phyloP scores from a whole-genome alignment of 2,113 vertebrate genomes.

The Peucedramus taeniatus region DNA sequence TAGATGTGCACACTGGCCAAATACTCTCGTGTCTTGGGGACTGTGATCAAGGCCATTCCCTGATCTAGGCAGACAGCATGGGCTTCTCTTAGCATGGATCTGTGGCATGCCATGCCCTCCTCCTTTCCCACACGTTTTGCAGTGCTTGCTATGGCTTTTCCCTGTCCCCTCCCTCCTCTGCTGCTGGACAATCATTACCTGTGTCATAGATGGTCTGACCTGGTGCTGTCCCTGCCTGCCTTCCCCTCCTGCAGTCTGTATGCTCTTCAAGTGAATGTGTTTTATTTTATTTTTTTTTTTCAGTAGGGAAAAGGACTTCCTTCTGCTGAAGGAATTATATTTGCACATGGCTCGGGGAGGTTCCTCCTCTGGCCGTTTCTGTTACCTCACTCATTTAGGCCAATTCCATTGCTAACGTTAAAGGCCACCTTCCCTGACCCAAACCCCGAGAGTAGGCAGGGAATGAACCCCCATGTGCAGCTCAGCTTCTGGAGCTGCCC shows the following conservation, averaged over 20 bases:
- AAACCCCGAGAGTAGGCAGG: not conserved
- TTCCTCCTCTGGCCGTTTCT: conserved; percentile 62
- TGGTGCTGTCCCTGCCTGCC: conserved; percentile 33
- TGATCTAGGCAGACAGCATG: not conserved
- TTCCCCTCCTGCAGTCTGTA: conserved; percentile 43
- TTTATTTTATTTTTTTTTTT: not conserved
- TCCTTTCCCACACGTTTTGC: not conserved
- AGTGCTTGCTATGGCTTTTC: not conserved
- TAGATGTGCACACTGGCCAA: conserved; percentile 55
- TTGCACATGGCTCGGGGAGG: conserved; percentile 68
- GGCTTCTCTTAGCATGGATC: not conserved
- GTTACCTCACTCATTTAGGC: conserved; percentile 76
- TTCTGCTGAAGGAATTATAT: conserved; percentile 53
- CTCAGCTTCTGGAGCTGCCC: conserved; percentile 6
- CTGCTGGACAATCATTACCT: conserved; percentile 57
- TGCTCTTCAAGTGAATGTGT: conserved; percentile 45
- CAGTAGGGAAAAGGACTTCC: conserved; percentile 47
- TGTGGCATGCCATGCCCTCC: not conserved
- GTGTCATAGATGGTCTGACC: conserved; percentile 30
- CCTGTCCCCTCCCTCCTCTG: not conserved
- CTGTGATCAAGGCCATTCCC: not conserved
- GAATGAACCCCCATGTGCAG: not conserved
- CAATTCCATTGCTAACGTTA: conserved; percentile 58
- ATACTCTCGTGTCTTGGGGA: not conserved
- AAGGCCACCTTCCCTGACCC: conserved; percentile 33